Evolutionary conservation across 2,888 invertebrate genomes (phyloP).

Genomic region (Disparrhopalites patrizii): DNA sequence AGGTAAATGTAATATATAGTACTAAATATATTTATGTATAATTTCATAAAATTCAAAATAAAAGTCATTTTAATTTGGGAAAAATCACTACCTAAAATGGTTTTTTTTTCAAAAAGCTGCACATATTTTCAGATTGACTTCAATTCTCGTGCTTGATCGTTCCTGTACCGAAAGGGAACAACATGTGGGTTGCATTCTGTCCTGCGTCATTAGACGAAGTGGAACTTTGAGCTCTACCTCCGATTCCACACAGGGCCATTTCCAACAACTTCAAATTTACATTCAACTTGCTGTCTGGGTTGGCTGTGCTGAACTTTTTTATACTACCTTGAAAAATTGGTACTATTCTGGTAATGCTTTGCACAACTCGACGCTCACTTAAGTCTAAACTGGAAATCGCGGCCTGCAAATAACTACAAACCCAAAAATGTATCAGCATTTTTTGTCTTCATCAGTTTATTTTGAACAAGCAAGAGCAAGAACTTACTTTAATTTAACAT

Average conservation of each 20-base stretch:
- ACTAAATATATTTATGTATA: background rate
- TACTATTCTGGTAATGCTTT: constrained; percentile 43
- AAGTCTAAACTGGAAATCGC: constrained; percentile 40
- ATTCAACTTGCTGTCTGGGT: constrained; percentile 41
- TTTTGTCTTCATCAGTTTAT: background rate
- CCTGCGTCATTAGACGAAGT: constrained; percentile 5
- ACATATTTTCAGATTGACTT: background rate
- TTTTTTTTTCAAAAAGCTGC: background rate
- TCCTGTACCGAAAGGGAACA: constrained; percentile 15
- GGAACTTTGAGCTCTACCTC: constrained; percentile 30
- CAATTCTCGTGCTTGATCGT: constrained; percentile 22
- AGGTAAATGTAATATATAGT: background rate
- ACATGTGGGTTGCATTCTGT: background rate
- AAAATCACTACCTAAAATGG: background rate
- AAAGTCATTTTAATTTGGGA: background rate
- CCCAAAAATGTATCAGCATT: background rate
- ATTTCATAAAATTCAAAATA: constrained; percentile 1
- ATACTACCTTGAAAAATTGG: constrained; percentile 47
- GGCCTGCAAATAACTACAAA: constrained; percentile 41
- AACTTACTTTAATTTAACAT: constrained; percentile 70
- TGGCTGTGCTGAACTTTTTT: constrained; percentile 33
- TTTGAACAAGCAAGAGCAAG: background rate
- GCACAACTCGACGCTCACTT: constrained; percentile 36
- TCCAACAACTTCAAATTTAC: constrained; percentile 41
- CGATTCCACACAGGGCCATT: constrained; percentile 45